Base-by-base conservation (phyloP, 1,140 invertebrate genomes). In the Lucilia sericata region DNA sequence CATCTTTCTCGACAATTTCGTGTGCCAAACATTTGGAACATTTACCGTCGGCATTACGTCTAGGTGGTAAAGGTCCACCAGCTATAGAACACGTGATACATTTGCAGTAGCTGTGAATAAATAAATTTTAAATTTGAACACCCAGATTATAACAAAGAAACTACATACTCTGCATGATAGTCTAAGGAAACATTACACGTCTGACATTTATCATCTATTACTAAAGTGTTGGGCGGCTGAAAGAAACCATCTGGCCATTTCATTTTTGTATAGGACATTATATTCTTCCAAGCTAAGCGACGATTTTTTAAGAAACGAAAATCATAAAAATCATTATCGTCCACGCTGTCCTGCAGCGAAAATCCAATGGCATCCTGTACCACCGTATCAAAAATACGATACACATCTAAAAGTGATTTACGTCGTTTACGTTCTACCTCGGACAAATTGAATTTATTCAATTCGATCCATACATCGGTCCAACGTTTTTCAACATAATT, bases 41-140 rank as follows among this genome's bases (percentile, higher is more conserved):
- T 85, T 86, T 86, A 34, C 87, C 87, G 60, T 84, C 82, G 1
- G 83, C n/a, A 34, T 78, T 78, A 51, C 87, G 86, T 85, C 85
- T 85, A 25, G 88, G 88, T 82, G 88, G 81, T 75, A 89, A 85
- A 75, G 89, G 89, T 49, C 88, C 89, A 17, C 90, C 90, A 80
- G 89, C 89, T 76, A 91, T 89, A 13, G 88, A 90, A 85, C 90
- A 91, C 82, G 90, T 90, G 65, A 90, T 88, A 85, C 90, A 91
- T 86, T 89, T 88, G 84, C 90, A 91, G 85, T 88, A 87, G 78
- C 89, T 91, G 42, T 30, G 12, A 86, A 84, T 9, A 1, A 9
- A 14, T 3, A 70, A 75, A 49, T 55, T 65, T 25, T 60, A n/a
- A 30, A 30, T 84, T 65, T 60, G 17, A 55, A 84, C 7, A 83